These are phyloP conservation scores for Galerucella nymphaeae DNA, from an alignment of 2,888 invertebrate species.

Conservation along the genomic window DNA sequence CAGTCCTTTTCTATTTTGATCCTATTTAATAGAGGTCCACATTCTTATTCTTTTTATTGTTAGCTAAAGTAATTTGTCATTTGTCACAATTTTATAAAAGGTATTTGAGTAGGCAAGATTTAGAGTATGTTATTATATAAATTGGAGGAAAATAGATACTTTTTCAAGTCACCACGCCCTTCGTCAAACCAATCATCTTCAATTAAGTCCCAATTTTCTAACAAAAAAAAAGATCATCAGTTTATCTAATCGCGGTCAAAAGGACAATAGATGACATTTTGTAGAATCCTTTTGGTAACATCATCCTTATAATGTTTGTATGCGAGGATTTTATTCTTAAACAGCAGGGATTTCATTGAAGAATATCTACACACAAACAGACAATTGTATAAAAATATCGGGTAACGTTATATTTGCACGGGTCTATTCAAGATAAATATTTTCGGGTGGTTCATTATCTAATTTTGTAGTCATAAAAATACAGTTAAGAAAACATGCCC, in stretches of 20 bases:
- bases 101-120: no score
- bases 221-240: constrained; percentile 44
- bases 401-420: constrained; percentile 43
- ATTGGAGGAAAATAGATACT: constrained; percentile 30
- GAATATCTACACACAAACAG: constrained; percentile 23
- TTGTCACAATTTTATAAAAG: no score
- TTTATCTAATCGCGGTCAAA: constrained; percentile 35
- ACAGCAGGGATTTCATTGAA: constrained; percentile 39
- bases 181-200: constrained; percentile 5
- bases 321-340: constrained; percentile 39
- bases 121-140: not conserved
- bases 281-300: constrained; percentile 46
- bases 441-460: constrained; percentile 46
- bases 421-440: constrained; percentile 43
- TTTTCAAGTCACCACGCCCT: constrained; percentile 13
- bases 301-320: constrained; percentile 50
- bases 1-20: no score
- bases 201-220: constrained; percentile 35
- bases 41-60: no score
- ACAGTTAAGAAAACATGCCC: constrained; percentile 51
- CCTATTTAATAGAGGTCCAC: no score
- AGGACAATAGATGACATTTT: constrained; percentile 47
- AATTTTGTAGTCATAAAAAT: constrained; percentile 48
- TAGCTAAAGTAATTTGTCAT: no score
- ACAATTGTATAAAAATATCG: constrained; percentile 47